These are phyloP conservation scores for Frankliniella intonsa DNA, from an alignment of 2,888 invertebrate genomes.

Conservation along the genomic window DNA sequence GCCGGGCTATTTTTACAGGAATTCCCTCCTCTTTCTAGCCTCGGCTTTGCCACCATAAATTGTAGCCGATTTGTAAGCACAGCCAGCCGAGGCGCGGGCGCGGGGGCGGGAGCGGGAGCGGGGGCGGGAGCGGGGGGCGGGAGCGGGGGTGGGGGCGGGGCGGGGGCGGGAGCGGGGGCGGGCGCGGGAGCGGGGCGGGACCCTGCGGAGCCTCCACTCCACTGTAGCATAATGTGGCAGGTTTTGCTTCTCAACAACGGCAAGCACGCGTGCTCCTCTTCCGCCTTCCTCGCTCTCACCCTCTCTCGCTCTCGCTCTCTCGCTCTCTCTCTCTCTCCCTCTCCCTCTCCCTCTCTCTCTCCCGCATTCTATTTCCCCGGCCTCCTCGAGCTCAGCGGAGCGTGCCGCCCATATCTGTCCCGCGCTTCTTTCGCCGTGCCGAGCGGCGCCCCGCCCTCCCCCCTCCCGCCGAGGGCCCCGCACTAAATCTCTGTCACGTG, in stretches of 20 bases:
- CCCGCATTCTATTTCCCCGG: neutral
- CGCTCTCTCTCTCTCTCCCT: neutral
- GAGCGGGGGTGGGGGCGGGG: too few relatives aligned
- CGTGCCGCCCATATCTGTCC: neutral
- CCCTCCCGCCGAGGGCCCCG: neutral
- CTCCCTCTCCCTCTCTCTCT: neutral
- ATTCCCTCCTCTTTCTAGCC: neutral
- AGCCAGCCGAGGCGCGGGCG: neutral
- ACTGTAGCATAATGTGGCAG: slow-evolving; percentile 19
- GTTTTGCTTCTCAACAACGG: neutral
- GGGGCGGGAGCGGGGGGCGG: too few relatives aligned
- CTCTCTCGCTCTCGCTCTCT: neutral
- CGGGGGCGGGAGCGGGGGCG: too few relatives aligned
- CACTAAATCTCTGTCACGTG: slow-evolving; percentile 11
- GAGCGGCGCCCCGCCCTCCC: neutral
- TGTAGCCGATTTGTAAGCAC: slow-evolving; percentile 11
- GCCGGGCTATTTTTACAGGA: neutral
- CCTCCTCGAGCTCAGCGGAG: neutral
- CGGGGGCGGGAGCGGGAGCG: too few relatives aligned
- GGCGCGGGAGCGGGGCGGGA: neutral
- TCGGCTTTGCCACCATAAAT: neutral
- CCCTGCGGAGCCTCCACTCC: neutral
- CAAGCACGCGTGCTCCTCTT: neutral
- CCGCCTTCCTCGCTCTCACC: neutral
- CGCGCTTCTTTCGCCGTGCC: neutral